A percentile compares a stretch with the other conserved stretches of the same genome.
Evolutionary conservation across 2,888 invertebrate species (phyloP).

Genomic region (Melipona bicolor): DNA sequence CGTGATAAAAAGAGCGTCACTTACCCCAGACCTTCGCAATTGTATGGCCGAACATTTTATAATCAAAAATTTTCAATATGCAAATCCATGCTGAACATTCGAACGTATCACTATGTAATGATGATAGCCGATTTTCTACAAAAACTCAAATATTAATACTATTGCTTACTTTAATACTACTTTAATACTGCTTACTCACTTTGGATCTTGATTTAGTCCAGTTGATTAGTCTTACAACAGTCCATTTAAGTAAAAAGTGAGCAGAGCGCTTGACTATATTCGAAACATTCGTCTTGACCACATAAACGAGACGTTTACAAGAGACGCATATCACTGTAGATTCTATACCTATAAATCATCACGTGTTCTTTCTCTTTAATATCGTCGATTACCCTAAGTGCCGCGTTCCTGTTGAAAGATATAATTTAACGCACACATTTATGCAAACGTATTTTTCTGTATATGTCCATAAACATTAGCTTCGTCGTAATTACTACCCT

Average conservation of each 20-base stretch:
- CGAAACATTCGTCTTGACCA: neutral
- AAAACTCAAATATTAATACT: no score
- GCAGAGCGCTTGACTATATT: neutral
- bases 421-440: neutral
- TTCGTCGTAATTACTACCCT: neutral
- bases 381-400: neutral
- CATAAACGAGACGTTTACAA: neutral
- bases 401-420: neutral
- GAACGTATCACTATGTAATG: no score
- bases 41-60: neutral
- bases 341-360: neutral
- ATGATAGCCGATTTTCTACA: no score
- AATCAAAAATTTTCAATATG: no score
- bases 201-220: no score
- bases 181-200: no score
- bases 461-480: neutral
- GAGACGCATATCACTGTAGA: neutral
- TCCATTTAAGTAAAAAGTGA: neutral
- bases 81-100: no score
- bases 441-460: neutral
- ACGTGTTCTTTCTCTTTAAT: neutral
- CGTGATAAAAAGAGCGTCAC: neutral
- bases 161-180: no score
- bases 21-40: neutral
- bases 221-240: neutral